A percentile compares a stretch with the other conserved stretches of the same genome.
Evolutionary conservation across 2,797 vertebrate genomes (phyloP).

Genomic region (Lagodon rhomboides): DNA sequence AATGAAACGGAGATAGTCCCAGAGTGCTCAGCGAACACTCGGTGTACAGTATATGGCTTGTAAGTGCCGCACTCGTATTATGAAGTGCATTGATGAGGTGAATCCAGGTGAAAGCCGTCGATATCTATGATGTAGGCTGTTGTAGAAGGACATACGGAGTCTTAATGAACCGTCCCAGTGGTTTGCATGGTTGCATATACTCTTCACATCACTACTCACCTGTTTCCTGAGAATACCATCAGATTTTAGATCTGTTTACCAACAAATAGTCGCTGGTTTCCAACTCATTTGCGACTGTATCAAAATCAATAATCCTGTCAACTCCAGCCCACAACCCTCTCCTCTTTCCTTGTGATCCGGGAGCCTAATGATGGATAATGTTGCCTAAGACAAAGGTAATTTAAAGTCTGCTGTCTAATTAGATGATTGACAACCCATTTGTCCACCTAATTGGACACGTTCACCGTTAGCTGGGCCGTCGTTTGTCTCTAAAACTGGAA

Average conservation of each 20-base stretch:
- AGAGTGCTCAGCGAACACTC: conserved; percentile 9
- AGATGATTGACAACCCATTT: conserved; percentile 1
- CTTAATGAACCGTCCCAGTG: neutral
- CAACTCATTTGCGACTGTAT: neutral
- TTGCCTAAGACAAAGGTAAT: neutral
- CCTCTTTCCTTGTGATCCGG: neutral
- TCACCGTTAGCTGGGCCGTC: neutral
- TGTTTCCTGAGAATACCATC: too few species aligned
- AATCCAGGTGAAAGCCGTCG: conserved; percentile 36
- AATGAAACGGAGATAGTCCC: conserved; percentile 23
- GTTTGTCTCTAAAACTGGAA: neutral
- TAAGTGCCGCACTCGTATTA: conserved; percentile 1
- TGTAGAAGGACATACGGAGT: neutral
- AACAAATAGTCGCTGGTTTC: neutral
- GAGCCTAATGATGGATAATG: neutral
- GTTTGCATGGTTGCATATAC: neutral
- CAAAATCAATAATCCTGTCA: neutral
- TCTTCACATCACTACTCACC: neutral
- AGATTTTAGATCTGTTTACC: too few species aligned
- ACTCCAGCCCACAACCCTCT: neutral
- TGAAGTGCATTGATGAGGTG: conserved; percentile 13
- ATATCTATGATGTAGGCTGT: neutral
- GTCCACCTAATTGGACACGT: neutral
- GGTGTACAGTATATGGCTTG: conserved; percentile 14
- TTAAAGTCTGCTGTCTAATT: neutral